Conservation (phyloP, 2,113 vertebrate genomes). For the Protobothrops mucrosquamatus region DNA sequence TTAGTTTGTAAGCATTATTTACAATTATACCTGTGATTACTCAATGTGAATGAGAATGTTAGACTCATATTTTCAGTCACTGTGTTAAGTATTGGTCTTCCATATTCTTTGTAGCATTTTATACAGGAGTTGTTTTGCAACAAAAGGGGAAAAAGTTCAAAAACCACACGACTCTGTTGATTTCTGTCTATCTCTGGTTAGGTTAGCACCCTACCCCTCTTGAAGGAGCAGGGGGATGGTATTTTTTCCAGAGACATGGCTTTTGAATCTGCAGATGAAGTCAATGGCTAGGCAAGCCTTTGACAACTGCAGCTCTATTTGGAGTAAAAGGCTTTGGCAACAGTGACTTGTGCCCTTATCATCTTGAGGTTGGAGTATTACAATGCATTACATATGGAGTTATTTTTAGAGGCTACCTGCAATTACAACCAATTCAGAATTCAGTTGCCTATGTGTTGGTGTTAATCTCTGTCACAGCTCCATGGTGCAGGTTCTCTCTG, state of each 20-base stretch:
- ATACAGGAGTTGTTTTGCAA: slow-evolving; percentile 16
- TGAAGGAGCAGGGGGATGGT: background rate
- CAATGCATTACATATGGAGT: background rate
- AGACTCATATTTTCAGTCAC: slow-evolving; percentile 6
- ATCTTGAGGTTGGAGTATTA: background rate
- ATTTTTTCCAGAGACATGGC: background rate
- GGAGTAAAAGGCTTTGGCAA: background rate
- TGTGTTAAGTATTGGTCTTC: slow-evolving; percentile 37
- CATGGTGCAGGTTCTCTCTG: background rate
- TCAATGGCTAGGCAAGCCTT: background rate
- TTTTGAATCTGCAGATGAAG: background rate
- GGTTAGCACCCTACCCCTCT: background rate
- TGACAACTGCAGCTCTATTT: background rate
- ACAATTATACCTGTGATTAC: background rate
- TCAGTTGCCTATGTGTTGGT: background rate
- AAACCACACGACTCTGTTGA: background rate
- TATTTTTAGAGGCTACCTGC: background rate
- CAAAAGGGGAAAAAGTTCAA: background rate
- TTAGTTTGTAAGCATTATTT: background rate
- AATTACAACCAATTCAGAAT: background rate
- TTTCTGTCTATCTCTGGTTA: background rate
- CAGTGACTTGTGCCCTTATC: background rate
- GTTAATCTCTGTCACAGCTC: background rate
- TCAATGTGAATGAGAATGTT: background rate
- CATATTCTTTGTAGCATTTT: background rate